A percentile compares a stretch with the other conserved stretches of the same genome.
Evolutionary conservation across 2,113 vertebrate species (phyloP).

Genomic region (Podarcis raffonei): DNA sequence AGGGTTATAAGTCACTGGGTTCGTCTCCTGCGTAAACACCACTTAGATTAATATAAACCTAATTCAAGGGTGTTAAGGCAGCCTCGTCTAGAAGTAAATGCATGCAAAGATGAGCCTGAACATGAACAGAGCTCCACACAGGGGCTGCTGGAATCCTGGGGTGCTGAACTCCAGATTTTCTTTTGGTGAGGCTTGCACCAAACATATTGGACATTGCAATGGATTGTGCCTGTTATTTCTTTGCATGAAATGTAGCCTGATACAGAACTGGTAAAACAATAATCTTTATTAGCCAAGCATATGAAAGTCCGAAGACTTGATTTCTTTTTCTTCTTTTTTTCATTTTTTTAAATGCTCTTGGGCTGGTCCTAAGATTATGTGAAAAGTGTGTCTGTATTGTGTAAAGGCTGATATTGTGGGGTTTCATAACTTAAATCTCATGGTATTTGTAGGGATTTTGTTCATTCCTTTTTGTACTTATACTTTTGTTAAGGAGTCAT

Average conservation of each 20-base stretch:
- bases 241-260: constrained; percentile 62
- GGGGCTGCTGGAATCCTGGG: background rate
- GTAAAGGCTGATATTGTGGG: constrained; percentile 70
- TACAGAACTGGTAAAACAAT: constrained; percentile 49
- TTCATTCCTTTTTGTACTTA: constrained; percentile 55
- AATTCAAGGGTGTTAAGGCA: background rate
- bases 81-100: background rate
- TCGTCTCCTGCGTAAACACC: too few species aligned
- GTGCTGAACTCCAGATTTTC: constrained; percentile 6
- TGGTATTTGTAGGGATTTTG: constrained; percentile 35
- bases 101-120: background rate
- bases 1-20: background rate
- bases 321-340: constrained; percentile 3
- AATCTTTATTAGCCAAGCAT: constrained; percentile 63
- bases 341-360: constrained; percentile 77
- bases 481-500: constrained; percentile 58
- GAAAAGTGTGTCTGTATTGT: constrained; percentile 77
- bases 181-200: background rate
- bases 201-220: background rate
- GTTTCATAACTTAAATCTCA: constrained; percentile 61
- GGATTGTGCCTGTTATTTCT: constrained; percentile 46
- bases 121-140: background rate
- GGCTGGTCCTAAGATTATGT: constrained; percentile 89
- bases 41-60: background rate
- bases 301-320: constrained; percentile 67